Evolutionary conservation across 2,113 vertebrate genomes (phyloP), one percentile per base, ranked within the genome.

Genomic region (Romanogobio albipinnatus): DNA sequence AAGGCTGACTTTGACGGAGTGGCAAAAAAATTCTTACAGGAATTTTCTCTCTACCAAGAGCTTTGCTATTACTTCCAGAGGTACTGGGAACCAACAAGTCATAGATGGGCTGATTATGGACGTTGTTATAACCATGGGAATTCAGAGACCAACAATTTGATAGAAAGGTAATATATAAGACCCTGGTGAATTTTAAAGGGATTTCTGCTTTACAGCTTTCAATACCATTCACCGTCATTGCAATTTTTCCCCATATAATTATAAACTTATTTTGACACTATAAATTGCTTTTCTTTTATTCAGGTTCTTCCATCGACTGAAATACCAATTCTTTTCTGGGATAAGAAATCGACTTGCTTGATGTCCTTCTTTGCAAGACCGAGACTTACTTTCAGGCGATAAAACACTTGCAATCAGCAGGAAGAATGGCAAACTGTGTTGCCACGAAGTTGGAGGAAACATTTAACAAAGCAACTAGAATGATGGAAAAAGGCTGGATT

Each of bases 301-400:
- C 14, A 43, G 36, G 7, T 71, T 71, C 7, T 71, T 71, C 33
- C 68, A 71, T 22, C 17, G 68, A 43, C 68, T 71, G 9, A 71
- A 71, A 43, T 71, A 70, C 66, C 66, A 70, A 19, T 70, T 39
- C 26, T 39, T 70, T 19, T 70, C 66, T 39, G 33, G 66, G 14
- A 70, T 70, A 22, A 70, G 66, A 70, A 70, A 70, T 70, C 33
- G 66, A 70, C 33, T 70, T 70, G 33, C 33, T 70, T 70, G 33
- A 70, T 4, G 33, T 36, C 15, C 33, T 70, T 3, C 66, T 70
- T 39, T 39, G 66, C 17, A 70, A 70, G 33, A 70, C 66, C 9
- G 66, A 70, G 5, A 70, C 66, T 9, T 39, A 70, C 29, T 70
- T 39, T 36, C 33, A 43, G 15, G 39, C 3, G 17, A 10, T 43